phyloP scores from a whole-genome alignment of 2,888 invertebrate genomes.

The Cataglyphis albicans region DNA sequence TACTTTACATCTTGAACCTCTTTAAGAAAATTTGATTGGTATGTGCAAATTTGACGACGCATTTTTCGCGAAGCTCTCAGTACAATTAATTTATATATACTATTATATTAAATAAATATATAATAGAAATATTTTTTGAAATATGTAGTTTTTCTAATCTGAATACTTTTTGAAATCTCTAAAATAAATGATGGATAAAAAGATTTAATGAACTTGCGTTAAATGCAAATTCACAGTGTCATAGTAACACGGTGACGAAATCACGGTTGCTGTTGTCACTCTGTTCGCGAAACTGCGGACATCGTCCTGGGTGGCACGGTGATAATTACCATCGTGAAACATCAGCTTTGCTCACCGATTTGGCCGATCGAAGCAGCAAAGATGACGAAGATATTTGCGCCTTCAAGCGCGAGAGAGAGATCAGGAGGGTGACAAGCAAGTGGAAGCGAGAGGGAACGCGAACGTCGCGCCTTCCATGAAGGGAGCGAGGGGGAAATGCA shows the following conservation, averaged over 20 bases:
- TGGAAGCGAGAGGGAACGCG: neutral
- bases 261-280: conserved; percentile 55
- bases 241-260: neutral
- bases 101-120: neutral
- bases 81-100: neutral
- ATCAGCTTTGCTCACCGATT: conserved; percentile 68
- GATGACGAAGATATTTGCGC: conserved; percentile 70
- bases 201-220: neutral
- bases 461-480: conserved; percentile 30
- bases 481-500: conserved; percentile 37
- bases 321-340: conserved; percentile 79
- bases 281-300: conserved; percentile 58
- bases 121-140: neutral
- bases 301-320: conserved; percentile 79
- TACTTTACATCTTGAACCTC: neutral
- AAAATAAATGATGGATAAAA: neutral
- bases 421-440: neutral
- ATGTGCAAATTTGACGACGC: neutral
- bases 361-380: conserved; percentile 68
- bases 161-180: neutral
- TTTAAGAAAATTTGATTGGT: neutral
- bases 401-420: conserved; percentile 7
- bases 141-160: neutral
- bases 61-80: neutral
- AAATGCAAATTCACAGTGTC: conserved; percentile 32